Conservation (phyloP, 2,113 vertebrate genomes). For the Turdus rufiventris region DNA sequence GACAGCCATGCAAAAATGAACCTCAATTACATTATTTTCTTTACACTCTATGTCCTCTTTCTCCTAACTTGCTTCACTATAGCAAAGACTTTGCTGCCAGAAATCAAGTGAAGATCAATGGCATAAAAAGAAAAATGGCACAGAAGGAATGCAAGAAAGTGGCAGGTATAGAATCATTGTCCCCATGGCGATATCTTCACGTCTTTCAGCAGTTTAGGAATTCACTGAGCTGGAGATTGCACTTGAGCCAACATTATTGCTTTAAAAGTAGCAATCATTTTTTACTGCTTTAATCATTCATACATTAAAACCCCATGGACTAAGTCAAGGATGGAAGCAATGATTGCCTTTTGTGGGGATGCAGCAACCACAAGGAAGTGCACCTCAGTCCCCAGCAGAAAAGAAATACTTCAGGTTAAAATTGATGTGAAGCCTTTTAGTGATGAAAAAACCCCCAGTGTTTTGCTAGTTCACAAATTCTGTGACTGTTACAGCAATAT, state of each 20-base stretch:
- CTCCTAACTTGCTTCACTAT: neutral
- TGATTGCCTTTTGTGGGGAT: neutral
- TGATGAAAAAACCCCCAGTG: rapidly evolving
- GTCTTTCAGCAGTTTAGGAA: neutral
- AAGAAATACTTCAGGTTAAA: neutral
- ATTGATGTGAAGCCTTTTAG: neutral
- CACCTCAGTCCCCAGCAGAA: neutral
- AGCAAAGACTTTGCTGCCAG: neutral
- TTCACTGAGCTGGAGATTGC: neutral
- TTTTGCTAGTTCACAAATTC: neutral
- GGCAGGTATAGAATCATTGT: neutral
- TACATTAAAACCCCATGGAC: neutral
- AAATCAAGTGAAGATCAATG: neutral
- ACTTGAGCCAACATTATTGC: neutral
- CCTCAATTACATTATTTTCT: neutral
- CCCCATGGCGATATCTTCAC: neutral
- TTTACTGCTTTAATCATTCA: slow-evolving; percentile 21
- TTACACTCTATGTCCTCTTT: neutral
- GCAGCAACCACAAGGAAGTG: neutral
- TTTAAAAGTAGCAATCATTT: slow-evolving; percentile 11
- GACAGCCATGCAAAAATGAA: neutral
- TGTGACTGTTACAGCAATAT: slow-evolving; percentile 12
- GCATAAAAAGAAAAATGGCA: neutral
- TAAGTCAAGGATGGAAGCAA: neutral
- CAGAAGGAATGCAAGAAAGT: neutral